Evolutionary conservation across 2,113 vertebrate species (phyloP), one percentile per base, ranked within the genome.

Genomic region (Tetrax tetrax): DNA sequence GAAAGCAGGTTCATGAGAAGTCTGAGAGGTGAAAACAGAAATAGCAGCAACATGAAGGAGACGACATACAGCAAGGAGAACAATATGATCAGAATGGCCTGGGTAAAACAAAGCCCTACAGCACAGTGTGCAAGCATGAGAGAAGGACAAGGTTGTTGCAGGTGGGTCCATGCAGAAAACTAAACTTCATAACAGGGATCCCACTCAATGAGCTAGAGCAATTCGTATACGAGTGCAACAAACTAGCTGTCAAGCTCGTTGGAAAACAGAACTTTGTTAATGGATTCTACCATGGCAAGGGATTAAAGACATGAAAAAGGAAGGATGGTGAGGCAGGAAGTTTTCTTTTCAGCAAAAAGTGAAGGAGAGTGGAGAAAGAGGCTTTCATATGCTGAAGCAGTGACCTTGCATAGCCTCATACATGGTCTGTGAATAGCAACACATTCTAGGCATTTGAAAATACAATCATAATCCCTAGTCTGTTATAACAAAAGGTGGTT

Each of bases 1-100:
- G 14, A 63, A 79, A 61, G 2, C 9, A 64, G 5, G 9, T 28
- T 50, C 24, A 28, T 3, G 9, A 78, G 27, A 59, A 53, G 4
- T 23, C 17, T 38, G 10, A 69, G 56, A 53, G 21, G 21, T 8
- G 16, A 74, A 89, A 61, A 63, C 24, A 19, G 16, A 66, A 27
- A 70, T 1, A 78, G 27, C 3, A 81, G 7, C 9, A 76, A 9
- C 11, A 8, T 5, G 16, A 69, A 50, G 19, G 22, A 64, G 23
- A 65, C 5, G 84, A 7, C 2, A 50, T 4, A 1, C 5, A 8
- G 2, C 2, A 41, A 70, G 18, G 3, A 28, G 7, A 38, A 43
- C 7, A 2, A 7, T 24, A 24, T 3, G 12, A 20, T 54, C 8
- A 41, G 10, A 25, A 75, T 3, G 1, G 0, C 4, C 25, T 25